Base-by-base conservation (phyloP, 2,797 vertebrate genomes). In the Anabas testudineus region DNA sequence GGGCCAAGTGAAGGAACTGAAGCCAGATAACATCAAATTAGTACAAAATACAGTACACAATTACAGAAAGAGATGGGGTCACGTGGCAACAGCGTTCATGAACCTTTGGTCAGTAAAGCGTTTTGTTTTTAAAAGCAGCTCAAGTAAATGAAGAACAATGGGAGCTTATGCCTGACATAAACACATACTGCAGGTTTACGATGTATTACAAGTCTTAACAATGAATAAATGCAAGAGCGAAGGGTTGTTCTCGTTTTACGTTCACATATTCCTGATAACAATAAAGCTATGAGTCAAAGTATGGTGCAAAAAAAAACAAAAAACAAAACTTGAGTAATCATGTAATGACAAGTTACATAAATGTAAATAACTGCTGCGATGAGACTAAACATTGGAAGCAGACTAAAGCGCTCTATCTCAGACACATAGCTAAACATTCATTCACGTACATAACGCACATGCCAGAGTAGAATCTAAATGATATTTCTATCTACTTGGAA, bases 41-140 rank as follows among this genome's bases (percentile, higher is more conserved):
- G 83, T 90, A 92, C 79, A 89, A 85, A 83, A 90, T 92, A 94
- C 92, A 93, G 91, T 92, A 93, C 88, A 90, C 58, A 84, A 69
- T 84, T 90, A 87, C 80, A 91, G 66, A 79, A 59, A 80, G 67
- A 86, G 71, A 74, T 68, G 67, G 81, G 72, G 74, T 83, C 85
- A 80, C 76, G 76, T 80, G 65, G 81, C 71, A 79, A 90, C 82
- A 87, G 81, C 74, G 72, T 76, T 88, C 69, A 84, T 87, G 66
- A 83, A 87, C 85, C 86, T 89, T 90, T 90, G 88, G 86, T 91
- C 89, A 84, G 68, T 85, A 81, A 87, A 87, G 85, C 80, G 78
- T 86, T 88, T 32, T n/a, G n/a, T n/a, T 28, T 62, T 43, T 71
- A 45, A 86, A 90, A 88, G 84, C 79, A 91, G 86, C 83, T 92